phyloP scores from a whole-genome alignment of 2,888 invertebrate species.

The Ennomos fuscantarius region DNA sequence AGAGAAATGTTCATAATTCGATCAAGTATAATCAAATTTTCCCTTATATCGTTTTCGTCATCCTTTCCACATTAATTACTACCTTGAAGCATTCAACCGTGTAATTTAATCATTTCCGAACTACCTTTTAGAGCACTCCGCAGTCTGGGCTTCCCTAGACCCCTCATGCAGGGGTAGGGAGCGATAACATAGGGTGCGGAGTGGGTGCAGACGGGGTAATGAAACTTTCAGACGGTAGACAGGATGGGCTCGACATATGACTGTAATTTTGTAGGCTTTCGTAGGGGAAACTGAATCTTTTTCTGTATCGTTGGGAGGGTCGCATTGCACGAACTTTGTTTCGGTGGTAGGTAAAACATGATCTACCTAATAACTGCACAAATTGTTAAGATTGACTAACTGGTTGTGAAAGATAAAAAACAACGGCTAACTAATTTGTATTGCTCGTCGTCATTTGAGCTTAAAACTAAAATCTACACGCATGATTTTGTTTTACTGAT shows the following conservation, averaged over 20 bases:
- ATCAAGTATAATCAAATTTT: neutral
- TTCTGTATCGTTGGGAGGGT: conserved; percentile 4
- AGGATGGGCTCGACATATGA: conserved; percentile 53
- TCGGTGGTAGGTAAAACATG: no score
- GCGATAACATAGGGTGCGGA: conserved; percentile 32
- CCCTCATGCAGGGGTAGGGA: conserved; percentile 39
- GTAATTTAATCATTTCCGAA: conserved; percentile 36
- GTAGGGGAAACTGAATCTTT: conserved; percentile 38
- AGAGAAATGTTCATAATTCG: conserved; percentile 1
- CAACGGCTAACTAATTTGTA: no score
- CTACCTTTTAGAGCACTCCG: conserved; percentile 43
- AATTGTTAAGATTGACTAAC: conserved; percentile 10
- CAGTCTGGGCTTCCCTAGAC: conserved; percentile 46
- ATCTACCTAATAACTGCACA: neutral
- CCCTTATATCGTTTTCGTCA: neutral
- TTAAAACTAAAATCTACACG: no score
- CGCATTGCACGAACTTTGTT: neutral
- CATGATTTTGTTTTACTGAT: no score
- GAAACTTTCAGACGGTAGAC: conserved; percentile 66
- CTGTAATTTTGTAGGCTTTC: conserved; percentile 48
- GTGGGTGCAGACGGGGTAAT: conserved; percentile 62
- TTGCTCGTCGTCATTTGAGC: no score
- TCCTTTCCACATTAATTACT: conserved; percentile 12
- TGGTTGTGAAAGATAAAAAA: conserved; percentile 4
- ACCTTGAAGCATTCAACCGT: conserved; percentile 18